phyloP scores from a whole-genome alignment of 2,113 vertebrate genomes.

The Lanius collurio region DNA sequence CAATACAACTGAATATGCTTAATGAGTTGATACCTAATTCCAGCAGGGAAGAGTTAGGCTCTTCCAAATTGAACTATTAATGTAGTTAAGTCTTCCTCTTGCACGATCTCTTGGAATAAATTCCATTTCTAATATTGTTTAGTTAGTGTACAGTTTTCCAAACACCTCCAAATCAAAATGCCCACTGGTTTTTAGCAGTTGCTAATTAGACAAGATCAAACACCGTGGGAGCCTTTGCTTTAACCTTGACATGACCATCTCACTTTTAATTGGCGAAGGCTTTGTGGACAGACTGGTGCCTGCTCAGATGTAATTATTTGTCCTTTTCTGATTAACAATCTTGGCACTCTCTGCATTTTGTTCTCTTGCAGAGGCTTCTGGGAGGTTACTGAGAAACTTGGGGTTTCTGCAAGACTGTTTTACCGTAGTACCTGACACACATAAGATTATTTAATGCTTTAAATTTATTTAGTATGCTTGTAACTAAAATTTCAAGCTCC shows the following conservation, averaged over 20 bases:
- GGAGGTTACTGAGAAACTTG: background rate
- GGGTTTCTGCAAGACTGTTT: background rate
- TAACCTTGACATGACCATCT: background rate
- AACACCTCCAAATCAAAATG: background rate
- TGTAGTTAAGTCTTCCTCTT: background rate
- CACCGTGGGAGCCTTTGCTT: background rate
- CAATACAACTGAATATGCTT: background rate
- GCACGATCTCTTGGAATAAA: background rate
- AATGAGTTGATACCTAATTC: background rate
- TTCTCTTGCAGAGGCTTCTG: background rate
- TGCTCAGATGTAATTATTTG: background rate
- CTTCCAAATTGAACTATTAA: background rate
- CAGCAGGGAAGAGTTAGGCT: background rate
- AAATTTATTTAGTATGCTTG: background rate
- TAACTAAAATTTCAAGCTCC: background rate
- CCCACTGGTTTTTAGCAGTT: background rate
- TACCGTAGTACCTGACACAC: background rate
- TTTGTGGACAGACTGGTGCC: background rate
- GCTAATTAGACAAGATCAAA: conserved; percentile 31
- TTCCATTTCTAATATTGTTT: background rate
- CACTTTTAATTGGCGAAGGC: background rate
- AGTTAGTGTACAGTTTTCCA: background rate
- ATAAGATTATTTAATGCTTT: background rate
- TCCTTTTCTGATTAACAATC: background rate
- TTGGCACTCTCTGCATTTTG: background rate